Conservation (phyloP, 2,797 vertebrate species). For the Dermochelys coriacea region DNA sequence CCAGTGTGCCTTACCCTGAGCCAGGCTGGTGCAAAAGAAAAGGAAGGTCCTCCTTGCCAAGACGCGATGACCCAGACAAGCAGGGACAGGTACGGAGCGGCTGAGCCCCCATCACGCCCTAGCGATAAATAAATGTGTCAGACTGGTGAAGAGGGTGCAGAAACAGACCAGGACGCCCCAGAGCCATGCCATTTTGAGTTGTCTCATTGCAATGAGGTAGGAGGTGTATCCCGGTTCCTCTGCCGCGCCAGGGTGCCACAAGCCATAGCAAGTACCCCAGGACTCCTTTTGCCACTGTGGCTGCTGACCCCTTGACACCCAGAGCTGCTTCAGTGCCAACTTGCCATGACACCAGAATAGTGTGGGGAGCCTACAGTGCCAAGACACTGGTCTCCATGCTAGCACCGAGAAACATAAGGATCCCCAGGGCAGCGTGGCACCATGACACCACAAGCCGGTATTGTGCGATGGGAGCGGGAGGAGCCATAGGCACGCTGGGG, state of each 20-base stretch:
- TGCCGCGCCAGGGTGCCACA: accelerated
- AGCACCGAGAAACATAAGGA: not conserved
- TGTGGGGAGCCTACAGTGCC: not conserved
- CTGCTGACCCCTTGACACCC: not conserved
- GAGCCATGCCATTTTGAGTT: not conserved
- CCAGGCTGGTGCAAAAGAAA: not conserved
- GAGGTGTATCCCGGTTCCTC: not conserved
- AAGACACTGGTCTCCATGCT: not conserved
- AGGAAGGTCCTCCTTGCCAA: not conserved
- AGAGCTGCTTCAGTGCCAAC: not conserved
- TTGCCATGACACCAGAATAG: too few species aligned
- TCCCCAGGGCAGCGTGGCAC: not conserved
- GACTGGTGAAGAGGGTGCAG: accelerated
- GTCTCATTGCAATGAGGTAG: not conserved
- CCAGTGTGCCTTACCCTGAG: not conserved
- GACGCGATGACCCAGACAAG: not conserved
- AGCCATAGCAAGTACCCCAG: not conserved
- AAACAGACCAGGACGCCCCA: not conserved
- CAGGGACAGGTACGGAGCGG: accelerated
- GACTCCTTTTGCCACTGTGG: not conserved
- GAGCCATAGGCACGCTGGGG: not conserved
- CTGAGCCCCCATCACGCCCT: not conserved
- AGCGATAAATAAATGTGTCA: not conserved
- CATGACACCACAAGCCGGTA: not conserved
- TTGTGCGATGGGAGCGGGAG: not conserved